Evolutionary conservation across 2,113 vertebrate species (phyloP), one percentile per base, ranked within the genome.

Genomic region (Oreamnos americanus): DNA sequence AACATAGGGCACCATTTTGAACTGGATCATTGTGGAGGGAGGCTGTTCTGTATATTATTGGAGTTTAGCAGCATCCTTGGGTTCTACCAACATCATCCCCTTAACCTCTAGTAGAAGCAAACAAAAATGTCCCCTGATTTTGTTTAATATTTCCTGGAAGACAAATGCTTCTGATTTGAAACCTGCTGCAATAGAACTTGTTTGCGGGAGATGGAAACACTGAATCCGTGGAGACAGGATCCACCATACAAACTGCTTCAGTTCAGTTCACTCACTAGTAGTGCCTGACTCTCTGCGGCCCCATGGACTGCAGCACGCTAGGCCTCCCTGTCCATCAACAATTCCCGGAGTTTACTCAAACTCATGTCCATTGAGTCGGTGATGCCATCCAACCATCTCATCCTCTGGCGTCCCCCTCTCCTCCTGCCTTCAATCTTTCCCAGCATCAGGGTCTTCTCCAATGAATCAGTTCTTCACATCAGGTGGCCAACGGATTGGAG

Each of bases 171-270:
- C 79, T 71, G 8, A 3, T 3, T 3, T 62, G 58, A 43, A 11
- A 51, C 39, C 28, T 14, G 10, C 25, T 6, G 10, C 14, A 16
- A 1, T 0, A 19, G 30, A 67, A 1, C 9, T 83, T 12, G 7
- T 84, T 5, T 47, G 12, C 49, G 25, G 33, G n/a, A 3, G 0
- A 6, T 17, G 7, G n/a, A 67, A 30, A n/a, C n/a, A 7, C 13
- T 2, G 2, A 0, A 3, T 5, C 28, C 5, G 0, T 4, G 11
- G 45, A 51, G 26, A 36, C 30, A 2, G 2, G 2, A 2, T 25
- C 12, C 47, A 17, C 21, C 23, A 15, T 13, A 15, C 14, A 5
- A 12, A 2, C 4, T 2, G 11, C 12, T 53, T 19, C 64, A 71
- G 64, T 36, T 71, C n/a, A 71, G n/a, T 36, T 71, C n/a, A 36